phyloP scores from a whole-genome alignment of 2,113 vertebrate genomes.

The Brachirus orientalis region DNA sequence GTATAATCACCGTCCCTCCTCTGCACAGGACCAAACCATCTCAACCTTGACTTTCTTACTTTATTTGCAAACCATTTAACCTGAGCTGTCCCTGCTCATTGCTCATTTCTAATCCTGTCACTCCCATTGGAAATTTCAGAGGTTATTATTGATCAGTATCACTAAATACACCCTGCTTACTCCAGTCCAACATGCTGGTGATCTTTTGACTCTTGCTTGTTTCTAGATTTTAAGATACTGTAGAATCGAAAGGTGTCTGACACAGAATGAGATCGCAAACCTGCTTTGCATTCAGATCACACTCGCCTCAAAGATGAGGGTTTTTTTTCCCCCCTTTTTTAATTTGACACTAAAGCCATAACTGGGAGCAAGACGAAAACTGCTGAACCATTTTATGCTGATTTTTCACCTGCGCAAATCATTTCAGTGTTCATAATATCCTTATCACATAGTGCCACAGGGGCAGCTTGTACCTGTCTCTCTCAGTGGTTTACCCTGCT shows the following conservation, averaged over 20 bases:
- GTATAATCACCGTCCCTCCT: no score
- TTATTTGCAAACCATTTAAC: no score
- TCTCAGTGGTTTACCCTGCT: constrained; percentile 5
- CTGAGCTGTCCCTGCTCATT: no score
- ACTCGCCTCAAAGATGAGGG: constrained; percentile 6
- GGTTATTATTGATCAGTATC: no score
- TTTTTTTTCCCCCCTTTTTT: constrained; percentile 12
- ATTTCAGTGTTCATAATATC: constrained; percentile 70
- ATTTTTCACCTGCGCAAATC: constrained; percentile 62
- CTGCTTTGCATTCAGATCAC: constrained; percentile 33
- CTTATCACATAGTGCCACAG: constrained; percentile 60
- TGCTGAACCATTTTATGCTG: constrained; percentile 59
- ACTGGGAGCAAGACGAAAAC: constrained; percentile 40
- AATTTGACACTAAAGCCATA: constrained; percentile 45
- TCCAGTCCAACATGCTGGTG: no score
- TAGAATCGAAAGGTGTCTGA: constrained; percentile 5
- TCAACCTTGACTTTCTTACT: no score
- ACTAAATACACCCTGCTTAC: no score
- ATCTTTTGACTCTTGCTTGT: neutral
- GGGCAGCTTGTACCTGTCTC: constrained; percentile 47
- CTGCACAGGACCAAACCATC: no score
- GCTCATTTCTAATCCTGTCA: no score
- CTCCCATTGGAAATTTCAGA: no score
- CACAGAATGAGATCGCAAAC: constrained; percentile 6
- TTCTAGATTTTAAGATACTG: neutral